Base-by-base conservation (phyloP, 2,797 vertebrate species). In the Hoplostethus mediterraneus region DNA sequence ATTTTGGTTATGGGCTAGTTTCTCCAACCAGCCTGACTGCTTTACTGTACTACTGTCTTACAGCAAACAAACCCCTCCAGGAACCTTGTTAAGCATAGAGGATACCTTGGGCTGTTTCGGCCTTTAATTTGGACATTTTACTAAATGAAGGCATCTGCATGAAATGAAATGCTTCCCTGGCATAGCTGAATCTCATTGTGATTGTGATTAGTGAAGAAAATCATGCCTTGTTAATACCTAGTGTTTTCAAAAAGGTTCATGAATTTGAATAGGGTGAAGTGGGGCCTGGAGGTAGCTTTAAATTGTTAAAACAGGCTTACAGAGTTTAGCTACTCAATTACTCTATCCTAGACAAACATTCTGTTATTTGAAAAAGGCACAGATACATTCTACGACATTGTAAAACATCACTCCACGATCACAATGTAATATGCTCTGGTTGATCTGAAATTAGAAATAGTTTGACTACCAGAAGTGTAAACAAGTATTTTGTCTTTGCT, bases 391-490 rank as follows among this genome's bases (percentile, higher is more conserved):
- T 30, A 52, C 36, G 47, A 74, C 52, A 71, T 42, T 73, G 28
- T 67, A 47, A 68, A 80, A 82, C 48, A 79, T 51, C 7, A 68
- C 52, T 57, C 16, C 30, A 68, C 81, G 44, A 86, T 75, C 72
- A 52, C 25, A 52, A 60, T 57, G 14, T 42, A 49, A 6, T 36
- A 57, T 53, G 30, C 11, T 52, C 13, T 44, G 16, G n/a, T n/a
- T 52, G 36, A 73, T 73, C 25, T 54, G 33, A 62, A 59, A 79
- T 67, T 2, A 45, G 45, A 48, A 5, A 2, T 62, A 63, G 16
- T 58, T 30, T 48, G 21, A 69, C 68, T 70, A 31, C 9, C 10
- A 53, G 12, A 52, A 73, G 64, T 87, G 85, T 91, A 92, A 92
- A 92, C 84, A 87, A 53, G 36, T 21, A 54, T 66, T 81, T 21